Conservation (phyloP, 2,797 vertebrate species). For the Scarus forsteni region DNA sequence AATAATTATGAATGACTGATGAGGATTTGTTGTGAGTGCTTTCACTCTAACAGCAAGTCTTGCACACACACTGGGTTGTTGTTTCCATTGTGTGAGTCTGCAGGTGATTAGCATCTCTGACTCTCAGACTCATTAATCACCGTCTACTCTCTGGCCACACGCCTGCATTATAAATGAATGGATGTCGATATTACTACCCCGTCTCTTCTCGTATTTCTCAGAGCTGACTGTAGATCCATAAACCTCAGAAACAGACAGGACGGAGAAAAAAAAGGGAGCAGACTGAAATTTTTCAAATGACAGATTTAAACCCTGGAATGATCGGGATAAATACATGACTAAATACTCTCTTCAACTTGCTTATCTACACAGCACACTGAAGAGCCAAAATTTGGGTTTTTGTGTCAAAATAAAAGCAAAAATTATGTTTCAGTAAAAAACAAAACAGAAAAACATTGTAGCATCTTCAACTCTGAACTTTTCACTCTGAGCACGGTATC, state of each 20-base stretch:
- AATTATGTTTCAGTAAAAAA: too few relatives aligned
- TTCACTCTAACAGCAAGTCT: too few relatives aligned
- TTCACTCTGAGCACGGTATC: too few relatives aligned
- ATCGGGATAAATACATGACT: not conserved
- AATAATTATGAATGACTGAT: too few relatives aligned
- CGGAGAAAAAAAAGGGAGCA: not conserved
- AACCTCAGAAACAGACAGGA: not conserved
- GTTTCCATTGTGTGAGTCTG: slow-evolving; percentile 35
- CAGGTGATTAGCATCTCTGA: slow-evolving; percentile 59
- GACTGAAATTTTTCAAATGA: not conserved
- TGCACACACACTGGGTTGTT: slow-evolving; percentile 4
- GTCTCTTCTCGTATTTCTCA: slow-evolving; percentile 45
- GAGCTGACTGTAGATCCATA: slow-evolving; percentile 21
- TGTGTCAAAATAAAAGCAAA: too few relatives aligned
- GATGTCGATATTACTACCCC: slow-evolving; percentile 46
- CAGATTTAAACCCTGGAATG: not conserved
- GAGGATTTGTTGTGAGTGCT: too few relatives aligned
- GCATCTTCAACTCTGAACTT: too few relatives aligned
- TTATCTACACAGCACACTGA: too few relatives aligned
- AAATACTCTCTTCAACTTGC: too few relatives aligned
- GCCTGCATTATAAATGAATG: slow-evolving; percentile 56
- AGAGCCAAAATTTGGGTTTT: too few relatives aligned
- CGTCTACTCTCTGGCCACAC: slow-evolving; percentile 45
- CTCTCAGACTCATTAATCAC: slow-evolving; percentile 60
- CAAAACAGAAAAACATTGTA: too few relatives aligned